Evolutionary conservation across 2,113 vertebrate genomes (phyloP).

Genomic region (Apus apus): DNA sequence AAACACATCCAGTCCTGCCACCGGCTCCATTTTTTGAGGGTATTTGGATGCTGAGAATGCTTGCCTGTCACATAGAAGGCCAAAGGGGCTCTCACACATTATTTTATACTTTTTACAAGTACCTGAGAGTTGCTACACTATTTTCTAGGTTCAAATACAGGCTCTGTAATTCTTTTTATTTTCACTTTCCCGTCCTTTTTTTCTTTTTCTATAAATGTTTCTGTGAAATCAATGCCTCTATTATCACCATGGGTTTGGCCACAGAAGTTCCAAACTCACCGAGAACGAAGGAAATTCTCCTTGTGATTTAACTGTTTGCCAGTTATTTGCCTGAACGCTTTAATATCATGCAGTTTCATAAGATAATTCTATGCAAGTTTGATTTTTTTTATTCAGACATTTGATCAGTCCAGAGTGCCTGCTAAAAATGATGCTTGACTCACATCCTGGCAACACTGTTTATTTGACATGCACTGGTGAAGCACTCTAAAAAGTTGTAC

Average conservation of each 20-base stretch:
- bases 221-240: neutral
- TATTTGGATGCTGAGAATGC: neutral
- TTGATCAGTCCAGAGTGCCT: conserved; percentile 19
- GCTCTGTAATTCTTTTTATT: neutral
- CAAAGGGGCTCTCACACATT: neutral
- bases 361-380: neutral
- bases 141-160: neutral
- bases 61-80: rapidly evolving
- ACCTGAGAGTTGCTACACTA: neutral
- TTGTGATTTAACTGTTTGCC: neutral
- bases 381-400: conserved; percentile 16
- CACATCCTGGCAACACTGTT: conserved; percentile 43
- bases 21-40: neutral
- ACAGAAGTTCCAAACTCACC: neutral
- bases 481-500: neutral
- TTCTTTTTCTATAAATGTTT: neutral
- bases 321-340: neutral
- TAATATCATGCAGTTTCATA: neutral
- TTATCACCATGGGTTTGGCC: neutral
- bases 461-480: conserved; percentile 8
- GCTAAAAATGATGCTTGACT: conserved; percentile 54
- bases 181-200: neutral
- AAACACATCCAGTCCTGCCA: neutral
- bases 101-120: rapidly evolving
- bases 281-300: neutral